Conservation (phyloP, 2,113 vertebrate species). For the Albula goreensis region DNA sequence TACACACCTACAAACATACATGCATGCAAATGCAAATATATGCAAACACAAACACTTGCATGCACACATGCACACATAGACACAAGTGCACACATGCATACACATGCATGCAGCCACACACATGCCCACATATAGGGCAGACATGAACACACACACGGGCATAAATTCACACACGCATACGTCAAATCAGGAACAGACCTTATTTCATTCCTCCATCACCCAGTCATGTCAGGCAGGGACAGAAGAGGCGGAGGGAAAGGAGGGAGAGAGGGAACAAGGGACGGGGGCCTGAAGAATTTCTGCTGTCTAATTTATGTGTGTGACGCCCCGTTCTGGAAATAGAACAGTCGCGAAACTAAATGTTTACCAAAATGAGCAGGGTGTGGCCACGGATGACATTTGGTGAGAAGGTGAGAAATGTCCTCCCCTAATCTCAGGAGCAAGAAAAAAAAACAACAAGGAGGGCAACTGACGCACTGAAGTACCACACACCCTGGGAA, state of each 20-base stretch:
- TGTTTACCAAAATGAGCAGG: slow-evolving; percentile 36
- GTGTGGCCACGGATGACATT: slow-evolving; percentile 50
- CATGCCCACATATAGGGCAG: not conserved
- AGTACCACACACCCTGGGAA: slow-evolving; percentile 46
- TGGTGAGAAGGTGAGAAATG: slow-evolving; percentile 57
- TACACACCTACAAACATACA: not conserved
- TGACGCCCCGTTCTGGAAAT: slow-evolving; percentile 41
- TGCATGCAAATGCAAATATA: not conserved
- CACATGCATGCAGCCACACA: not conserved
- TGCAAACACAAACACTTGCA: not conserved
- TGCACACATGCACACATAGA: not conserved
- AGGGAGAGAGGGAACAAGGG: not conserved
- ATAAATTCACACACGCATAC: not conserved
- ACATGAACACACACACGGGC: not conserved
- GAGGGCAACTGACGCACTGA: slow-evolving; percentile 44
- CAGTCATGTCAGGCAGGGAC: not conserved
- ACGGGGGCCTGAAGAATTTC: slow-evolving; percentile 22
- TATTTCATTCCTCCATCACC: slow-evolving; percentile 3
- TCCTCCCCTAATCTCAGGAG: slow-evolving; percentile 46
- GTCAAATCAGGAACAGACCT: slow-evolving; percentile 18
- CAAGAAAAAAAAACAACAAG: slow-evolving; percentile 38
- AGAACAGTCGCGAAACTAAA: slow-evolving; percentile 34
- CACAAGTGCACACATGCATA: not conserved
- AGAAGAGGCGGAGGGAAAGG: not conserved
- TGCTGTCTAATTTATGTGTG: slow-evolving; percentile 31